A percentile compares a stretch with the other conserved stretches of the same genome.
phyloP scores from a whole-genome alignment of 2,113 vertebrate species.

The Tachuris rubrigastra region DNA sequence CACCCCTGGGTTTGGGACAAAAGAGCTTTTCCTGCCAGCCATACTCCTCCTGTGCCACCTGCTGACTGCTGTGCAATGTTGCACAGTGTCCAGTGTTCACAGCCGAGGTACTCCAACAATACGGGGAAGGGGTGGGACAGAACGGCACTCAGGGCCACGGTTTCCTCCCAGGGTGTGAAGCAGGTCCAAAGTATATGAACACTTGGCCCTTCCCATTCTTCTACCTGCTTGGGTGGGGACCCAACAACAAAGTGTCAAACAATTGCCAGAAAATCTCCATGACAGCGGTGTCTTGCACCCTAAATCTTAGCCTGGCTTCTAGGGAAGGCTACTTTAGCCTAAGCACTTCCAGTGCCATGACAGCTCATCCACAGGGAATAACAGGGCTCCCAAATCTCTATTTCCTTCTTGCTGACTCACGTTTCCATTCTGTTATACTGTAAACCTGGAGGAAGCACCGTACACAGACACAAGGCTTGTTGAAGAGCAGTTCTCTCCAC shows the following conservation, averaged over 20 bases:
- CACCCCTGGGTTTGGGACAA: accelerated
- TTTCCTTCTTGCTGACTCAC: background rate
- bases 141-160: background rate
- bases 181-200: background rate
- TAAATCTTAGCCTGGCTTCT: background rate
- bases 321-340: background rate
- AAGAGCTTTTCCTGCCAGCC: background rate
- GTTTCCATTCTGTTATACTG: background rate
- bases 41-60: conserved; percentile 13
- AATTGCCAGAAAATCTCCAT: background rate
- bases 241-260: background rate
- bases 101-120: accelerated
- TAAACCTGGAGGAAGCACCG: background rate
- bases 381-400: background rate
- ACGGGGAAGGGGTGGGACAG: background rate
- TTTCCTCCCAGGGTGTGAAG: background rate
- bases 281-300: background rate
- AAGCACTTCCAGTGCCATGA: background rate
- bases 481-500: background rate
- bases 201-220: background rate
- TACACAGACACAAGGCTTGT: background rate
- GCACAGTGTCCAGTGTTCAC: accelerated
- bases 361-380: background rate
- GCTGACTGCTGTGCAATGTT: background rate
- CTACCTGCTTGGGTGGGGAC: background rate